phyloP scores from a whole-genome alignment of 2,797 vertebrate genomes.

The Anomalospiza imberbis region DNA sequence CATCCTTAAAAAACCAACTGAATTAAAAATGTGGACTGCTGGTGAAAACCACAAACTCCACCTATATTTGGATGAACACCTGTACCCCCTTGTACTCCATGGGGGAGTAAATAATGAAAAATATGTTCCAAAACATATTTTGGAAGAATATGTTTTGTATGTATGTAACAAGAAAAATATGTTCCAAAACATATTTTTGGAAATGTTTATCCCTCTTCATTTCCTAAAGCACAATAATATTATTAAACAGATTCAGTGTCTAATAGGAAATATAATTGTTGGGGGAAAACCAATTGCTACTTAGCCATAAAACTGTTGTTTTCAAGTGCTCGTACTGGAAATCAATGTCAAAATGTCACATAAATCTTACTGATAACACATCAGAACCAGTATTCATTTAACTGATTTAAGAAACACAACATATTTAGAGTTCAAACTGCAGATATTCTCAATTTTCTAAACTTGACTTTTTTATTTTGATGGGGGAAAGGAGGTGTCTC shows the following conservation, averaged over 20 bases:
- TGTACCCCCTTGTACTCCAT: neutral
- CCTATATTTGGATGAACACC: neutral
- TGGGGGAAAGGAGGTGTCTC: neutral
- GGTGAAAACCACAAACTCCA: neutral
- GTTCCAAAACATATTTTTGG: too few species aligned
- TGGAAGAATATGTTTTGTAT: too few species aligned
- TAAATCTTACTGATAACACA: neutral
- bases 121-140: too few species aligned
- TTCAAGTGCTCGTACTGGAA: neutral
- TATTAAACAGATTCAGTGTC: neutral
- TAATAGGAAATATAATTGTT: neutral
- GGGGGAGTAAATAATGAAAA: too few species aligned
- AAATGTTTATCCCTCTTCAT: neutral
- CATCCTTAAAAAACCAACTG: neutral
- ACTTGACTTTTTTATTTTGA: neutral
- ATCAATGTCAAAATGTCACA: neutral
- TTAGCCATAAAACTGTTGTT: neutral
- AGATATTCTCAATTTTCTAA: neutral
- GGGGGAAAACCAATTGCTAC: neutral
- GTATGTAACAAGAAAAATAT: too few species aligned
- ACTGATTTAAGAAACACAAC: neutral
- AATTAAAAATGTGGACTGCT: neutral
- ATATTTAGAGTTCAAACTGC: neutral
- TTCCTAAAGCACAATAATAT: neutral
- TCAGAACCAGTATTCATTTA: neutral